Evolutionary conservation across 2,113 vertebrate species (phyloP).

Genomic region (Cettia cetti): DNA sequence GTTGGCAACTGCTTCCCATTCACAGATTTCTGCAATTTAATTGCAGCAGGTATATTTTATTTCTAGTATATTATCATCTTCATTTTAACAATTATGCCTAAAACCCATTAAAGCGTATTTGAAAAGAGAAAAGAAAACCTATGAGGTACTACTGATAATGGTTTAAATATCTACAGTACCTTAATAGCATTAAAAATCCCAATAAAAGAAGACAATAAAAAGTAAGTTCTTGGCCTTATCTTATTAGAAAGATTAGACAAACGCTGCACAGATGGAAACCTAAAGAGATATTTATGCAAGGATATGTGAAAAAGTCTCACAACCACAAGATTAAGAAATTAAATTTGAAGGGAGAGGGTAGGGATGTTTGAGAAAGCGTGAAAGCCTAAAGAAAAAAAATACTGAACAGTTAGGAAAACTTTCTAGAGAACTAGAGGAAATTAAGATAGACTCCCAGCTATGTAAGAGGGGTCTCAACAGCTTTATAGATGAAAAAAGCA

Average conservation of each 20-base stretch:
- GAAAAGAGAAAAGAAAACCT: neutral
- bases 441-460: neutral
- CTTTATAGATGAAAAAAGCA: neutral
- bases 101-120: neutral
- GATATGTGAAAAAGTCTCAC: neutral
- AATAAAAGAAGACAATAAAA: neutral
- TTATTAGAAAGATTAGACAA: constrained; percentile 28
- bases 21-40: neutral
- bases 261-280: neutral
- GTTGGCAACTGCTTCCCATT: neutral
- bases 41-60: neutral
- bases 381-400: neutral
- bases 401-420: neutral
- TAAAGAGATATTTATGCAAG: neutral
- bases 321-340: constrained; percentile 9
- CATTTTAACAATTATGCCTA: neutral
- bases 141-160: neutral
- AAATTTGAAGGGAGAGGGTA: neutral
- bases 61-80: neutral
- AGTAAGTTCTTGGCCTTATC: neutral
- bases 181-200: neutral
- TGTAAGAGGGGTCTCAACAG: neutral
- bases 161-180: neutral
- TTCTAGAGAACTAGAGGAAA: neutral
- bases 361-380: neutral